phyloP scores from a whole-genome alignment of 2,888 invertebrate genomes.

The Noctua pronuba region DNA sequence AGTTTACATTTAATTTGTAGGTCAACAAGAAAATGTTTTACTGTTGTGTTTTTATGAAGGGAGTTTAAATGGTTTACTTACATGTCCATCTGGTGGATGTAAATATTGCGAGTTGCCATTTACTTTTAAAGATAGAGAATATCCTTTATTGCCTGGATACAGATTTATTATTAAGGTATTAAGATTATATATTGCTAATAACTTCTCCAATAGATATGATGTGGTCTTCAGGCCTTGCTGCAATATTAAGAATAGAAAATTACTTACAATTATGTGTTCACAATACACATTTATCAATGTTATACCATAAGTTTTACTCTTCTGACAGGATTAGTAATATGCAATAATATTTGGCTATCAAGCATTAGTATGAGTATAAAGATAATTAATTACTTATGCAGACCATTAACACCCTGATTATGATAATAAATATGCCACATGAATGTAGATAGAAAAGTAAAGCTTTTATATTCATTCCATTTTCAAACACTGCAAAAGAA shows the following conservation, averaged over 20 bases:
- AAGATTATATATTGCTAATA: slow-evolving; percentile 95
- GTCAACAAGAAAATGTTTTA: neutral
- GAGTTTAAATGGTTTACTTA: slow-evolving; percentile 73
- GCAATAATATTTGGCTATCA: neutral
- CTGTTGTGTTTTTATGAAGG: neutral
- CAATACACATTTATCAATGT: neutral
- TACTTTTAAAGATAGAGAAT: slow-evolving; percentile 93
- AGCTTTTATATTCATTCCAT: neutral
- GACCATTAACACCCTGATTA: slow-evolving; percentile 6
- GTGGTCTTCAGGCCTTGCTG: slow-evolving; percentile 91
- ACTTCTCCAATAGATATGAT: slow-evolving; percentile 95
- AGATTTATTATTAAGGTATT: slow-evolving; percentile 97
- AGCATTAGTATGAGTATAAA: neutral
- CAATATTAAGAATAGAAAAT: slow-evolving; percentile 57
- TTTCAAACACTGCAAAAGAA: neutral
- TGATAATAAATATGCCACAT: slow-evolving; percentile 8
- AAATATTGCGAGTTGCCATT: slow-evolving; percentile 89
- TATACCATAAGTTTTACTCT: neutral
- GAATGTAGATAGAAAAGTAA: neutral
- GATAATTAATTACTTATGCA: slow-evolving; percentile 1
- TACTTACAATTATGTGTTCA: neutral
- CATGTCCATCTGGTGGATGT: slow-evolving; percentile 85
- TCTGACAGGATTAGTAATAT: neutral
- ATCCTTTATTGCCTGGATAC: slow-evolving; percentile 97
- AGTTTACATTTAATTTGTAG: neutral